Base-by-base conservation (phyloP, 2,797 vertebrate species). In the Antrozous pallidus region DNA sequence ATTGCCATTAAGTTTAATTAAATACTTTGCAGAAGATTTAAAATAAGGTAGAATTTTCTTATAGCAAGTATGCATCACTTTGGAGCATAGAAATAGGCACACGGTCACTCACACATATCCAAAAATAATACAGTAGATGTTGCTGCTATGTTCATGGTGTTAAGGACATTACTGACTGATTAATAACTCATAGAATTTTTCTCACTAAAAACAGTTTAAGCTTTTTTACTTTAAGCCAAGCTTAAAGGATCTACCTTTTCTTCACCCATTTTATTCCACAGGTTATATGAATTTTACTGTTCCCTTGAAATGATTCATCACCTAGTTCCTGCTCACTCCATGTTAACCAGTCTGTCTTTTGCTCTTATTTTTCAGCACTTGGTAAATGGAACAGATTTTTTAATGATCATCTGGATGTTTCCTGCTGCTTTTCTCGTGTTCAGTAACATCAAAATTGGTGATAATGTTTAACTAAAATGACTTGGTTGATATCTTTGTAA, bases 341-440 rank as follows among this genome's bases (percentile, higher is more conserved):
- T 22, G 20, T 36, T 90, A 89, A 58, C 8, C 22, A 26, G 31
- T 67, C 42, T 88, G 45, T 88, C n/a, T 63, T 84, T 58, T 88
- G 42, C 26, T 91, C 51, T 89, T 73, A 54, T 69, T 74, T 94
- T 78, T 82, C 67, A 91, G 71, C 51, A 63, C 36, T 79, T 87
- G 42, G 26, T 83, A 54, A 93, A 84, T 79, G 83, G 17, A 63
- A 74, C 31, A 80, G 83, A 40, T 18, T 61, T 42, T 70, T 58
- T 89, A 18, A 8, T 36, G 45, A 75, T 42, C 80, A 58, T 65
- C 28, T 81, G 12, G 87, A 65, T 10, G 9, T 56, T 91, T 85
- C 51, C n/a, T 80, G 88, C 51, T 86, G 67, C 16, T 89, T 89
- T 91, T 18, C 51, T 36, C 86, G 18, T 67, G 69, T 77, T 58